A percentile compares a stretch with the other conserved stretches of the same genome.
Conservation (phyloP, 2,797 vertebrate species). For the Aulostomus chinensis region DNA sequence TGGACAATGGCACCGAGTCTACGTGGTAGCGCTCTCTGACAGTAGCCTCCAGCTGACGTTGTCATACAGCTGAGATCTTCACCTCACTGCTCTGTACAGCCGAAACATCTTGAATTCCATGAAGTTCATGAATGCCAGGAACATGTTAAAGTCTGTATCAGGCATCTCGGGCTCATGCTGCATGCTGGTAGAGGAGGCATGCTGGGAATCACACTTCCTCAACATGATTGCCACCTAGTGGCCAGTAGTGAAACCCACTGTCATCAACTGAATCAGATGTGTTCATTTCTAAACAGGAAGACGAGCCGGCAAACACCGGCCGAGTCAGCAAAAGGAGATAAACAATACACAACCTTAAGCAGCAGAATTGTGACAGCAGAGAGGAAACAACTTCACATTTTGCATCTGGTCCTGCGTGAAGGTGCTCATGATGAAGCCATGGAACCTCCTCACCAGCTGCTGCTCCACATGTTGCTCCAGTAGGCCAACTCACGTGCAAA, state of each 20-base stretch:
- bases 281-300: too few species aligned
- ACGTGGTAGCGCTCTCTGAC: too few species aligned
- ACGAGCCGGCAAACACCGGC: too few species aligned
- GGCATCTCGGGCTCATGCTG: conserved; percentile 92
- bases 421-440: conserved; percentile 87
- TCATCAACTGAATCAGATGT: too few species aligned
- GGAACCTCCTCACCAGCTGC: conserved; percentile 87
- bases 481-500: conserved; percentile 86
- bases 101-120: conserved; percentile 97
- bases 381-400: too few species aligned
- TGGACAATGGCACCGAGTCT: too few species aligned
- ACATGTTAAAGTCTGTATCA: conserved; percentile 92
- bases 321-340: too few species aligned
- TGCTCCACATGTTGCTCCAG: conserved; percentile 93
- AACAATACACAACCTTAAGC: too few species aligned
- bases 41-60: too few species aligned
- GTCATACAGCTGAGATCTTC: too few species aligned
- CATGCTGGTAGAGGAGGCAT: conserved; percentile 62
- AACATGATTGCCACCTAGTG: conserved; percentile 34
- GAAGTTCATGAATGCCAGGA: conserved; percentile 95
- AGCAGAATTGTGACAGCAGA: too few species aligned
- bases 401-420: conserved; percentile 90
- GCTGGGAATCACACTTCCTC: background rate
- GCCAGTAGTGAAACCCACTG: background rate
- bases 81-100: conserved; percentile 92